Evolutionary conservation across 2,888 invertebrate species (phyloP), one percentile per base, ranked within the genome.

Genomic region (Parascotia fuliginaria): DNA sequence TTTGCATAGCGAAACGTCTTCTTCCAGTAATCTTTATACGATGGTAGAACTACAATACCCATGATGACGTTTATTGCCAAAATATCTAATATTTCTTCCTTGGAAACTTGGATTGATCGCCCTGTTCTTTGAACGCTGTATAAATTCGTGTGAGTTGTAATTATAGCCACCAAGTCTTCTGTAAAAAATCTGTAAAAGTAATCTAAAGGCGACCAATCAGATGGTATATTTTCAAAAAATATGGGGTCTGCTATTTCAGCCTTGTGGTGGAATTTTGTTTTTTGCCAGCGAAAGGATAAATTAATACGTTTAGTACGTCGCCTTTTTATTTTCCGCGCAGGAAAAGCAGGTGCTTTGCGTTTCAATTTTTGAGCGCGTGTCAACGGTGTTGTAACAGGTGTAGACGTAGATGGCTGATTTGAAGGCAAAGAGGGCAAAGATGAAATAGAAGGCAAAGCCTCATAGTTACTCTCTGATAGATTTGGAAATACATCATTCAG

Each of bases 171-270:
- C 2, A 37, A 11, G 13, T 37, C 22, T 24, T 9, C 7, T 11
- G 37, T 13, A 37, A 37, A 37, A 24, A 37, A 24, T 27, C 16
- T 16, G n/a, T 34, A n/a, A 16, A 34, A 34, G 14, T 34, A 34
- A 9, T 34, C 34, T 16, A 34, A 16, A 16, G 34, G 34, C 14
- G 34, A 34, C 27, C 27, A 27, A 27, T 27, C 27, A 27, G 9
- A 27, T 27, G 32, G 32, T 14, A 32, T 14, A 32, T 2, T 32
- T 32, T 32, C 32, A n/a, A 32, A 32, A 32, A 32, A 32, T 14
- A 9, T 32, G 9, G 32, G 32, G 13, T 1, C 14, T 14, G 32
- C 14, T 32, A 32, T 32, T 14, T 14, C 13, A 14, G 14, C 14
- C 13, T 32, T n/a, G n/a, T n/a, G n/a, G n/a, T n/a, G n/a, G n/a